Conservation (phyloP, 2,113 vertebrate genomes). For the Oreotrochilus melanogaster region DNA sequence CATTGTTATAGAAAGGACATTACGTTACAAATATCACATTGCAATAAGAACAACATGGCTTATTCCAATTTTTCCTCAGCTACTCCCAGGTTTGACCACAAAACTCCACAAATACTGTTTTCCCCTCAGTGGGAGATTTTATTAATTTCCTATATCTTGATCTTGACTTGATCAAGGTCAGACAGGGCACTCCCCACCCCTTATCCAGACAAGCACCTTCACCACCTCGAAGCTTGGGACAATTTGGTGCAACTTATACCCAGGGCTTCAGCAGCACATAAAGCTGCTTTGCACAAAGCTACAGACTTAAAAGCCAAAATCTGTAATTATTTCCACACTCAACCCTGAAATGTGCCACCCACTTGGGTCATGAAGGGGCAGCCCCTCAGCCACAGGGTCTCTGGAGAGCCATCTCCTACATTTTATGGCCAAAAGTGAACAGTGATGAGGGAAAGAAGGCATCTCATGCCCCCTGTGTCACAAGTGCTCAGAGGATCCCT, state of each 20-base stretch:
- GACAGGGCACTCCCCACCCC: neutral
- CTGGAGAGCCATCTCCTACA: neutral
- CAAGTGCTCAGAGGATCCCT: rapidly evolving
- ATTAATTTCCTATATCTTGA: neutral
- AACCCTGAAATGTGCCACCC: neutral
- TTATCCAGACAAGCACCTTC: neutral
- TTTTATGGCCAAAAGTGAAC: neutral
- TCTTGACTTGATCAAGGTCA: neutral
- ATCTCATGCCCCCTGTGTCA: neutral
- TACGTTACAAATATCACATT: neutral
- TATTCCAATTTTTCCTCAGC: neutral
- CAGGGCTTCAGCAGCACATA: neutral
- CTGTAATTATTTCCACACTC: neutral
- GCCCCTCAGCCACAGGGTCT: neutral
- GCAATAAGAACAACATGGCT: neutral
- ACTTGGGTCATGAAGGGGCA: neutral
- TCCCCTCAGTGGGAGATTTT: neutral
- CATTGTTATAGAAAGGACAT: neutral
- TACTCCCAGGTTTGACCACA: neutral
- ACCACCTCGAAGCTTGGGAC: neutral
- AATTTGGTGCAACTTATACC: neutral
- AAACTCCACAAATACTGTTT: neutral
- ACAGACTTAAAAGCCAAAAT: neutral
- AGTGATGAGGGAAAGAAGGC: neutral
- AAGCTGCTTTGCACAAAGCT: neutral